These are phyloP conservation scores for Bombus fervidus DNA, from an alignment of 1,140 invertebrate genomes.

Conservation along the genomic window DNA sequence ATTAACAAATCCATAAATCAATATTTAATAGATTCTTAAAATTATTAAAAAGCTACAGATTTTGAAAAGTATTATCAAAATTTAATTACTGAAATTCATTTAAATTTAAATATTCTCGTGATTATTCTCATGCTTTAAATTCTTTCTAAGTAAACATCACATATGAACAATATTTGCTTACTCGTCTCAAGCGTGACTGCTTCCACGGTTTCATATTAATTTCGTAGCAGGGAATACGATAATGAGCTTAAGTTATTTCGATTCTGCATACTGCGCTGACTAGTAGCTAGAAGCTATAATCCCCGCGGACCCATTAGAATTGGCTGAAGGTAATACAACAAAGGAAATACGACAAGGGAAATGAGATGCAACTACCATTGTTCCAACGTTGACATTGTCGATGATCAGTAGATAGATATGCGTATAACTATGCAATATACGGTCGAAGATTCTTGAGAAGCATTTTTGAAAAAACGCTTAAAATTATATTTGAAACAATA, in stretches of 20 bases:
- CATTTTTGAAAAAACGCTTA: neutral
- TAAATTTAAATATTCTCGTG: too few relatives aligned
- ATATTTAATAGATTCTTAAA: too few relatives aligned
- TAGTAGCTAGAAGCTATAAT: constrained; percentile 33
- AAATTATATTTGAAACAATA: neutral
- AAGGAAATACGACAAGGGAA: constrained; percentile 44
- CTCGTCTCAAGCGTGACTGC: neutral
- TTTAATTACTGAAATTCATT: too few relatives aligned
- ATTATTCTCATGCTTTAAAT: too few relatives aligned
- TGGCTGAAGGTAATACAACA: constrained; percentile 48
- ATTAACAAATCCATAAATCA: neutral
- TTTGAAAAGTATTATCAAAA: too few relatives aligned
- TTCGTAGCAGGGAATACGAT: constrained; percentile 17
- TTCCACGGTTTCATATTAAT: constrained; percentile 21
- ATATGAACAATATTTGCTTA: neutral
- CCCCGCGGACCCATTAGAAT: constrained; percentile 37
- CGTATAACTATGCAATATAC: neutral
- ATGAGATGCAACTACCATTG: constrained; percentile 22
- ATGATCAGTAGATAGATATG: neutral
- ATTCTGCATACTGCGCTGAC: neutral
- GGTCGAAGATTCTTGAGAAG: neutral
- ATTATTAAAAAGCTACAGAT: too few relatives aligned
- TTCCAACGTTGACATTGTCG: neutral
- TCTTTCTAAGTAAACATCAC: too few relatives aligned
- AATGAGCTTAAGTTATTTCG: constrained; percentile 55